Evolutionary conservation across 2,888 invertebrate species (phyloP), one percentile per base, ranked within the genome.

Genomic region (Agrotis segetum): DNA sequence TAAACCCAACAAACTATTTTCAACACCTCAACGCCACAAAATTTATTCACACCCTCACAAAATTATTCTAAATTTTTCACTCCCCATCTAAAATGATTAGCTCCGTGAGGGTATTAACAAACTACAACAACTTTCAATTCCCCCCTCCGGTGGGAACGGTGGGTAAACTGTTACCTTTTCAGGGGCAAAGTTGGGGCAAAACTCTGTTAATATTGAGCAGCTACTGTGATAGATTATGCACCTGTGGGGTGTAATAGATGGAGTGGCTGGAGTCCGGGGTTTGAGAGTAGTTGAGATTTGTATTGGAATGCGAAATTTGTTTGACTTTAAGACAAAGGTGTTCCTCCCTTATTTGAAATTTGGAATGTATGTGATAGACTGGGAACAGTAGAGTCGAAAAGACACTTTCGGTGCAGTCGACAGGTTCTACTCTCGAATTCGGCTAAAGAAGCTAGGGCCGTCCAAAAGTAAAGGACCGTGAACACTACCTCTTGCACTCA

Each of bases 201-300:
- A 79, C 79, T 82, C 65, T 72, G 67, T 75, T 79, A 82, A 81
- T 82, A 81, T 82, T 75, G 66, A 63, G 67, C 63, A 63, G 67
- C 66, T 64, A 44, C 71, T 67, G 74, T 81, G 72, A 81, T 81
- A 75, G 79, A 81, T 82, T 79, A 82, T 81, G 82, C 79, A 81
- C 67, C 67, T 62, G 71, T 53, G 59, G 21, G 50, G 13, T 50
- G 11, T 75, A 76, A 81, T 80, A 69, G 68, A 79, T 75, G 58
- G 63, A 34, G 55, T 16, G 71, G 34, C 34, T 34, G 34, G 40
- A 9, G 71, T 40, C 21, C 21, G 14, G 29, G 55, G 21, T 44
- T 40, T 3, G 4, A 19, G 21, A 40, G 13, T 21, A 9, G n/a
- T n/a, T 5, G 0, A 17, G 53, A 19, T 49, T 59, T 50, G 56